Base-by-base conservation (phyloP, 2,888 invertebrate species). In the Plebejus anna region DNA sequence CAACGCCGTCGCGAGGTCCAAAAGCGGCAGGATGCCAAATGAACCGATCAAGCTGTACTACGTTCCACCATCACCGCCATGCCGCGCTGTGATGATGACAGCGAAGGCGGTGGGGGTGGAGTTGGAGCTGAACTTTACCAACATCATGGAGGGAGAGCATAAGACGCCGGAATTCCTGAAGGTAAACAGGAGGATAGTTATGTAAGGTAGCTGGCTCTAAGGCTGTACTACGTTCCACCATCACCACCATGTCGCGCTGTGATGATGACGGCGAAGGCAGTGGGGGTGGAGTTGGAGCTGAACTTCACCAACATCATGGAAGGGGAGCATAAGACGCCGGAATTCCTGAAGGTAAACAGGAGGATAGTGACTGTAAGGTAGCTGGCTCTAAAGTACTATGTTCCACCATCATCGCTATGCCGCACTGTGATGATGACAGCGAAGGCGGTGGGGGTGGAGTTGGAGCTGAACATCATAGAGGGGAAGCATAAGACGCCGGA, bases 171-270 rank as follows among this genome's bases (percentile, higher is more conserved):
- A 96, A 79, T 97, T 89, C 85, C 78, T 95, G 1, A 95, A 96
- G 95, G 96, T 96, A 81, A 28, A 47, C 9, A 9, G 47, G 47
- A 47, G 47, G 2, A 9, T 47, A 36, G 6, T 61, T 16, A 9
- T 42, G 7, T 42, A 42, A 42, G 47, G 11, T 47, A 47, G 42
- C 42, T 42, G 42, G 42, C 47, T 9, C 42, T 96, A 81, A 96
- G 96, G 84, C 84, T 96, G 75, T 96, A 96, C 85, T 96, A 95
- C 84, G 81, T 95, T 4, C 94, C 94, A 0, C 90, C 94, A 0
- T 96, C 96, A 61, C 95, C 96, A 0, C 96, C 96, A 0, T 95
- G 95, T 82, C 91, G 96, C 3, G 87, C 95, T 0, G 95, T 96
- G 7, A 91, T 96, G 87, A 90, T 97, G 91, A 86, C 95, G 3